Percentiles rank a stretch among this genome's conserved stretches.
These are phyloP conservation scores for Hylaeus anthracinus DNA, from an alignment of 1,140 invertebrate species.

Conservation along the genomic window DNA sequence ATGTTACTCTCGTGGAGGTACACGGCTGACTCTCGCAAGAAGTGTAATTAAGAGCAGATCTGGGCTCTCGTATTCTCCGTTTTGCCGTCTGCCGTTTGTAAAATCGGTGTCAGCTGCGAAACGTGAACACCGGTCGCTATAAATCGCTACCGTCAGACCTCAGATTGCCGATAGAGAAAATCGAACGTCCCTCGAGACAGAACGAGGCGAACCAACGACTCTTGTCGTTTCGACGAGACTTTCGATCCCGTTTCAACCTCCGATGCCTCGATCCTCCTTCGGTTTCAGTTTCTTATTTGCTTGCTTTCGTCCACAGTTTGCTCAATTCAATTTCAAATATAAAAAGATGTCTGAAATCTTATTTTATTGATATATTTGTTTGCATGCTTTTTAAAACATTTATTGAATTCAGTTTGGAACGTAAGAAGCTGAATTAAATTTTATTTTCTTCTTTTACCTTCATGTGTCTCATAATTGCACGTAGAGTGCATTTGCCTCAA, in stretches of 20 bases:
- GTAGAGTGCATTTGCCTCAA: no score
- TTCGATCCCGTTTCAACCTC: background rate
- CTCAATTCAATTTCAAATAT: no score
- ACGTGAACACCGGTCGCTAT: background rate
- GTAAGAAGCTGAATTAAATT: no score
- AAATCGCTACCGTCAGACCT: background rate
- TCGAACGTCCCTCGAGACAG: no score
- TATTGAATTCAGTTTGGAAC: no score
- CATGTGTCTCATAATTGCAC: no score
- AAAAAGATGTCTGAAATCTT: no score
- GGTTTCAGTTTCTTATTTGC: background rate
- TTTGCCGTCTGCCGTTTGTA: conserved; percentile 47
- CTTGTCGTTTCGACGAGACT: background rate
- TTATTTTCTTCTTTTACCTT: no score
- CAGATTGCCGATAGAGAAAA: background rate
- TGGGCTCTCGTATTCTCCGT: conserved; percentile 34
- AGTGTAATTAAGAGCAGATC: conserved; percentile 68
- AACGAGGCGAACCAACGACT: background rate
- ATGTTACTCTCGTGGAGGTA: conserved; percentile 45
- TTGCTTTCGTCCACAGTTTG: no score
- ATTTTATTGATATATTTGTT: no score
- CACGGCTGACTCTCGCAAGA: conserved; percentile 57
- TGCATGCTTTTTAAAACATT: no score
- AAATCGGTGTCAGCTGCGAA: conserved; percentile 41
- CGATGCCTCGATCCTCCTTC: background rate